Conservation (phyloP, 1,140 invertebrate genomes). For the Drosophila obscura region DNA sequence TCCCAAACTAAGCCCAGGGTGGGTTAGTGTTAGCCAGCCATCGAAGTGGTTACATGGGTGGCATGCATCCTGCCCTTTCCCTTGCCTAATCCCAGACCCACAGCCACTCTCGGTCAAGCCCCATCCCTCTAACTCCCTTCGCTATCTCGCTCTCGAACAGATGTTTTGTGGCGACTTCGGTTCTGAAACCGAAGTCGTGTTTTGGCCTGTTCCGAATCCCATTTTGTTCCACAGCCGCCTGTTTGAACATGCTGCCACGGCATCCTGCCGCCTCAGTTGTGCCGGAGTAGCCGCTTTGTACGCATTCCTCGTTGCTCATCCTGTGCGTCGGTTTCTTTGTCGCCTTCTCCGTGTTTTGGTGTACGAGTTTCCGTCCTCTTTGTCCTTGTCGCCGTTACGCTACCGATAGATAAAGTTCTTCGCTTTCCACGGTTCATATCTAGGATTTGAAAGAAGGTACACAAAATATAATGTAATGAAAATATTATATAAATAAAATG, state of each 20-base stretch:
- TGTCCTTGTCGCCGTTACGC: constrained; percentile 43
- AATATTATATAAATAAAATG: too few species aligned
- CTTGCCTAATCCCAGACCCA: constrained; percentile 14
- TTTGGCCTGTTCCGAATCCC: constrained; percentile 58
- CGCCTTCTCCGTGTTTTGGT: constrained; percentile 25
- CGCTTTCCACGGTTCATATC: too few species aligned
- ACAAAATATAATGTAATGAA: too few species aligned
- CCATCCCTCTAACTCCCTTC: constrained; percentile 5
- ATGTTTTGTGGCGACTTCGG: constrained; percentile 3
- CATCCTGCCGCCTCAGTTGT: constrained; percentile 76
- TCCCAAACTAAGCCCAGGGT: constrained; percentile 22
- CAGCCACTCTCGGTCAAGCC: constrained; percentile 5
- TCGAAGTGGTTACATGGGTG: constrained; percentile 1
- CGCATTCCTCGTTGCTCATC: constrained; percentile 66
- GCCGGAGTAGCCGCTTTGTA: constrained; percentile 77
- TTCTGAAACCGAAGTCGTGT: constrained; percentile 43
- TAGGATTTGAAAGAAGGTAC: too few species aligned
- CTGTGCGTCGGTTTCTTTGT: constrained; percentile 59
- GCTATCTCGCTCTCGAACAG: constrained; percentile 23
- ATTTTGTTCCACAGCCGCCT: constrained; percentile 58
- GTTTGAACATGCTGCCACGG: constrained; percentile 30
- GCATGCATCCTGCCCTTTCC: constrained; percentile 1
- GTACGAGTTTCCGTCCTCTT: constrained; percentile 40
- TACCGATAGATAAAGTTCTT: neutral
- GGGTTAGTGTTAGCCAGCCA: constrained; percentile 58